phyloP scores from a whole-genome alignment of 2,888 invertebrate genomes.

The Beris chalybata region DNA sequence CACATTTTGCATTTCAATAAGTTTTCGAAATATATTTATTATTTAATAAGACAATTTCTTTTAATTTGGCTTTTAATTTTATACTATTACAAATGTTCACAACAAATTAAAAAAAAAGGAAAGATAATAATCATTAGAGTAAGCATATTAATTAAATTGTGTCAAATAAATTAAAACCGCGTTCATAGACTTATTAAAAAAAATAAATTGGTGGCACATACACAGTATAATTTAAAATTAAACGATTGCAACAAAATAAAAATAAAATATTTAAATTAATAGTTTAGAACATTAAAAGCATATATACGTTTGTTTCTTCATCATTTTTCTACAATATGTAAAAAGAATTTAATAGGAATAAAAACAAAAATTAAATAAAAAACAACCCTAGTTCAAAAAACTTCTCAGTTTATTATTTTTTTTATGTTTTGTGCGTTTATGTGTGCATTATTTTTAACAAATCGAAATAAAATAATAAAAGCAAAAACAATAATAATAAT shows the following conservation, averaged over 20 bases:
- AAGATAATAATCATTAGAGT: conserved; percentile 12
- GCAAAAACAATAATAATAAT: conserved; percentile 11
- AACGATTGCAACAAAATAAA: conserved; percentile 28
- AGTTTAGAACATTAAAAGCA: conserved; percentile 27
- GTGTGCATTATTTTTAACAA: conserved; percentile 9
- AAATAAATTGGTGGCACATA: conserved; percentile 11
- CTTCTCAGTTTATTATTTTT: conserved; percentile 11
- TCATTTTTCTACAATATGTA: conserved; percentile 9
- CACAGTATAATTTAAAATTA: conserved; percentile 18
- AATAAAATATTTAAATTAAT: conserved; percentile 2
- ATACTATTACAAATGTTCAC: no score
- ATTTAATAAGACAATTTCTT: no score
- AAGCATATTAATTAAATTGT: conserved; percentile 18
- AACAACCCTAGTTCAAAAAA: conserved; percentile 11
- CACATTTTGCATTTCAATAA: no score
- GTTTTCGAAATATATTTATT: no score
- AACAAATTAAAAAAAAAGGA: no score
- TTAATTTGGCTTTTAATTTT: no score
- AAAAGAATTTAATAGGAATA: conserved; percentile 14
- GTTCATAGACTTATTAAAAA: conserved; percentile 7
- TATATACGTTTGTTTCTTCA: conserved; percentile 11
- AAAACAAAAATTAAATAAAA: conserved; percentile 18
- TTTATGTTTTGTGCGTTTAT: conserved; percentile 6
- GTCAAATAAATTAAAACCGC: conserved; percentile 23
- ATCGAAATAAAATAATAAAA: conserved; percentile 19